Percentiles rank a stretch among this genome's conserved stretches.
These are phyloP conservation scores for Rhagonycha lutea DNA, from an alignment of 2,888 invertebrate genomes.

Conservation along the genomic window DNA sequence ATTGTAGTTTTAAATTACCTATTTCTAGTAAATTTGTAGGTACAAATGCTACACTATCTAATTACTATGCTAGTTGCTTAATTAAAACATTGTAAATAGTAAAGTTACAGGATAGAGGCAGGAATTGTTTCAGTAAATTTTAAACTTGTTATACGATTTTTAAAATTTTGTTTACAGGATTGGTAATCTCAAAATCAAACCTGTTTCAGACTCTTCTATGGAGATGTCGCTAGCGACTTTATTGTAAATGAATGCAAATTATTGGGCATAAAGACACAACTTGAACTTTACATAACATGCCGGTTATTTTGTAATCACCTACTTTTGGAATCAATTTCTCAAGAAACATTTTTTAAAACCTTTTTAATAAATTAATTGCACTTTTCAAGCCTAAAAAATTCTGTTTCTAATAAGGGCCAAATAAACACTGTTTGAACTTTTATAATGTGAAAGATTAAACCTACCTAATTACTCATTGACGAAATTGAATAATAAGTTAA, in stretches of 20 bases:
- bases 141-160: neutral
- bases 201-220: neutral
- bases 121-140: neutral
- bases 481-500: neutral
- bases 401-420: neutral
- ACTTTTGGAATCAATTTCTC: neutral
- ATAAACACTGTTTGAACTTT: neutral
- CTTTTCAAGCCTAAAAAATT: neutral
- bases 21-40: neutral
- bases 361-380: neutral
- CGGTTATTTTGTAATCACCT: neutral
- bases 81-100: neutral
- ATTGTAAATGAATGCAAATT: neutral
- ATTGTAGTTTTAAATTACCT: neutral
- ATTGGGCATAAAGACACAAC: no score
- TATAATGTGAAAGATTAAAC: neutral
- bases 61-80: neutral
- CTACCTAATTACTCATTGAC: neutral
- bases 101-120: neutral
- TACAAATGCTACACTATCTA: neutral
- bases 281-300: neutral
- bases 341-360: neutral
- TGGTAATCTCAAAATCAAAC: neutral
- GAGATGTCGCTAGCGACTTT: neutral
- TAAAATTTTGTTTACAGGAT: neutral